Percentiles rank a stretch among this genome's conserved stretches.
phyloP scores from a whole-genome alignment of 2,797 vertebrate genomes.

The Cyprinodon diabolis region DNA sequence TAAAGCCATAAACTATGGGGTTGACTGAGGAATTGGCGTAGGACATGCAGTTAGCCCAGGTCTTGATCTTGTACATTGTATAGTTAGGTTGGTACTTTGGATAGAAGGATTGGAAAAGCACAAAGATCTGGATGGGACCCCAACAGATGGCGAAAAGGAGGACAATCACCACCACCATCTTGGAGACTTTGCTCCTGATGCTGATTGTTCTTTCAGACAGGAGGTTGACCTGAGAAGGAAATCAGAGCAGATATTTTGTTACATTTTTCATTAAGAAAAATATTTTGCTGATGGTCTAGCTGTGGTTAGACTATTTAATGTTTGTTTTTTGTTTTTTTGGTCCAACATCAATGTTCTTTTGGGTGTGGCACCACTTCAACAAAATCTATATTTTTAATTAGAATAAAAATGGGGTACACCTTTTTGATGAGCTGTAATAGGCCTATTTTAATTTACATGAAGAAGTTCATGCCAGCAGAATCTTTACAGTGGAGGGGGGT shows the following conservation, averaged over 20 bases:
- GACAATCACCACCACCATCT: slow-evolving; percentile 89
- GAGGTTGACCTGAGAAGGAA: slow-evolving; percentile 79
- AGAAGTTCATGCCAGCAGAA: too few relatives aligned
- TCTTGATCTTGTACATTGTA: slow-evolving; percentile 88
- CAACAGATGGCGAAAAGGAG: slow-evolving; percentile 85
- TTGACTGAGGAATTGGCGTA: slow-evolving; percentile 90
- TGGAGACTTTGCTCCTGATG: slow-evolving; percentile 87
- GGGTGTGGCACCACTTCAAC: too few relatives aligned
- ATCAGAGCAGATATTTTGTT: background rate
- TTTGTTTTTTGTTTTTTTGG: too few relatives aligned
- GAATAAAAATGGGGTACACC: too few relatives aligned
- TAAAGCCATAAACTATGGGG: slow-evolving; percentile 88
- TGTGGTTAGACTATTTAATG: too few relatives aligned
- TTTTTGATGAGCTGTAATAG: too few relatives aligned
- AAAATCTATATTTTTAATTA: too few relatives aligned
- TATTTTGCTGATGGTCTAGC: too few relatives aligned
- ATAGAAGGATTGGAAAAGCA: slow-evolving; percentile 85
- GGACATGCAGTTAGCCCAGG: slow-evolving; percentile 91
- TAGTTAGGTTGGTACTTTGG: slow-evolving; percentile 83
- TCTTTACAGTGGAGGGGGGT: too few relatives aligned
- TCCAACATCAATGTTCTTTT: too few relatives aligned
- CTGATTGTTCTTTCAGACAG: slow-evolving; percentile 86
- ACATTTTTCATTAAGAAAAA: background rate
- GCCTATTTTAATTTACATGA: too few relatives aligned
- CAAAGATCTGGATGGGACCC: slow-evolving; percentile 86